Conservation (phyloP, 2,797 vertebrate genomes). For the Sorex maritimensis region DNA sequence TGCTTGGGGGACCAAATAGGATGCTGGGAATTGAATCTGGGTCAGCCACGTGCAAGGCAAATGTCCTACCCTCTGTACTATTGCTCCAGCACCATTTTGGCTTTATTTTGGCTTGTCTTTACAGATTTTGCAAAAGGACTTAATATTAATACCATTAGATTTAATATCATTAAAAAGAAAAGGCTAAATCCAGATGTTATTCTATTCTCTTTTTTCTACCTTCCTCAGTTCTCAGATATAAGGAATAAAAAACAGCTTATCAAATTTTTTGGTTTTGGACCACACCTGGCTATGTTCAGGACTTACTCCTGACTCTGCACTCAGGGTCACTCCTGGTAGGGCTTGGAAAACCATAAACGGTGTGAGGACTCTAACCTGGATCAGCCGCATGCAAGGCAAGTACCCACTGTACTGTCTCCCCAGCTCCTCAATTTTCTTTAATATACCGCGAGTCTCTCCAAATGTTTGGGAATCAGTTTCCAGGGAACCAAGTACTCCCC, state of each 20-base stretch:
- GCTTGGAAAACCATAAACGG: no score
- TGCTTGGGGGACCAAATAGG: no score
- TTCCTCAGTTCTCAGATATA: conserved; percentile 14
- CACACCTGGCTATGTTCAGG: no score
- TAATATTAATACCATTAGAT: conserved; percentile 16
- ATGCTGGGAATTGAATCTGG: no score
- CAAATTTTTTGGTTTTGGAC: no score
- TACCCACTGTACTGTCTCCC: no score
- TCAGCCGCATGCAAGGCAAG: no score
- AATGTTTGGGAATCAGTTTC: neutral
- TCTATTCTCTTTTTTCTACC: neutral
- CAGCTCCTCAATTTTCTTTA: neutral
- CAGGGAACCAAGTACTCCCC: neutral
- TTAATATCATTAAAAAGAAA: neutral
- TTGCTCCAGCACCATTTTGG: neutral
- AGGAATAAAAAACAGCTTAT: neutral
- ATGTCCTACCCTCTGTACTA: no score
- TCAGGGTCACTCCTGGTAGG: no score
- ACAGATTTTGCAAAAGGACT: neutral
- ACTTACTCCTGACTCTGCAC: no score
- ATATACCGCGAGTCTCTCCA: neutral
- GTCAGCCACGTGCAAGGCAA: no score
- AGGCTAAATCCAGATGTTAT: neutral
- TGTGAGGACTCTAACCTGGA: no score
- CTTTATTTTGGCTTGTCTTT: neutral